A percentile compares a stretch with the other conserved stretches of the same genome.
These are phyloP conservation scores for Oscheius onirici DNA, from an alignment of 2,888 invertebrate genomes.

Conservation along the genomic window DNA sequence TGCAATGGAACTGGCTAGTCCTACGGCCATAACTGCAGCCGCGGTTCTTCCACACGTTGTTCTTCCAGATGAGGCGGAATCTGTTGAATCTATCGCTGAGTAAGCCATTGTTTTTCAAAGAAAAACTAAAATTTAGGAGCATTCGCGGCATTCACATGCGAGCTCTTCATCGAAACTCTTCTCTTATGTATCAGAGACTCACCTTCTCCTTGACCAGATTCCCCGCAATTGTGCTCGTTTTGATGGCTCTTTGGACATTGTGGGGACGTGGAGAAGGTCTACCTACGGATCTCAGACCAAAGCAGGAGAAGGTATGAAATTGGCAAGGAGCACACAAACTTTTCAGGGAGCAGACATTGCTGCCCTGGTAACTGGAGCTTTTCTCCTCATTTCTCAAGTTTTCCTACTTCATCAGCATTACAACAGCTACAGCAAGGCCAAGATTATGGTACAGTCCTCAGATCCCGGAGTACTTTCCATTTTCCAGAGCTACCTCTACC, in stretches of 20 bases:
- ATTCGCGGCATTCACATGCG: constrained; percentile 16
- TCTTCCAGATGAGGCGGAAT: constrained; percentile 1
- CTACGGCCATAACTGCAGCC: neutral
- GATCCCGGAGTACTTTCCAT: neutral
- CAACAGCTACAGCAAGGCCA: constrained; percentile 32
- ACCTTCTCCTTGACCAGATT: constrained; percentile 28
- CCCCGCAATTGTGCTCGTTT: constrained; percentile 27
- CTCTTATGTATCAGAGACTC: constrained; percentile 29
- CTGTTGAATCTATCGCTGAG: constrained; percentile 13
- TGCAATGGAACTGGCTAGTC: neutral
- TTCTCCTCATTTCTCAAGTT: constrained; percentile 19
- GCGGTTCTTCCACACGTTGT: neutral
- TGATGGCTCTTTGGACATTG: constrained; percentile 27
- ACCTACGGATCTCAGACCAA: neutral
- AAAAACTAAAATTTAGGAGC: constrained; percentile 12
- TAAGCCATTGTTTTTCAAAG: neutral
- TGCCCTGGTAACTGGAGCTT: constrained; percentile 26
- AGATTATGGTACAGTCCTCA: constrained; percentile 17
- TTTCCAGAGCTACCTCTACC: constrained; percentile 29
- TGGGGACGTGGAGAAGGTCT: constrained; percentile 35
- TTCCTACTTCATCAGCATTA: constrained; percentile 32
- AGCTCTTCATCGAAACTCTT: constrained; percentile 27
- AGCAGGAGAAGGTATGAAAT: neutral
- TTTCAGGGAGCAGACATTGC: constrained; percentile 23
- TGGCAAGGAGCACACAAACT: neutral